Evolutionary conservation across 2,888 invertebrate species (phyloP), one percentile per base, ranked within the genome.

Genomic region (Caenorhabditis sp.): DNA sequence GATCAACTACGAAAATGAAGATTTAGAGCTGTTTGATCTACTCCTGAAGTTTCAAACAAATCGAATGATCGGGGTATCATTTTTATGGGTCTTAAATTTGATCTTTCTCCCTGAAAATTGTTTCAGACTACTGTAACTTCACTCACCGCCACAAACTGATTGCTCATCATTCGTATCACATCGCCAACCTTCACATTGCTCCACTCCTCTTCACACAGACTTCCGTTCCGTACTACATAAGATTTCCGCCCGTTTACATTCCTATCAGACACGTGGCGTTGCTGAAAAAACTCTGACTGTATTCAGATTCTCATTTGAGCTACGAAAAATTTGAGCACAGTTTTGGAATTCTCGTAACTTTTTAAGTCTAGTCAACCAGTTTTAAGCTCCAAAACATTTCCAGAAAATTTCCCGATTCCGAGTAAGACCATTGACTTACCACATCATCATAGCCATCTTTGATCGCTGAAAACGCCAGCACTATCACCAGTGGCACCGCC

Each of bases 381-480:
- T n/a, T n/a, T n/a, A n/a, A n/a, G n/a, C n/a, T n/a, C n/a, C n/a
- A n/a, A n/a, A n/a, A n/a, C n/a, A n/a, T n/a, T n/a, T n/a, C n/a
- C 31, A 41, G 1, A 63, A 24, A 38, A 38, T 35, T 35, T 35
- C 8, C 31, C 4, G 8, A 38, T 38, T 38, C 12, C 38, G 12
- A 38, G 12, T 6, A 31, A 31, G 16, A 38, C n/a, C n/a, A n/a
- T n/a, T n/a, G 61, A 85, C 88, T 87, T 31, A 98, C 98, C 94
- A 96, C 96, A 93, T 98, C 98, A 94, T 98, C 98, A 93, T 97
- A 97, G 91, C 97, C 97, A 95, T 98, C 98, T 94, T 98, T 98
- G 92, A 97, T 95, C 91, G 97, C 98, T 91, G 97, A 97, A 92
- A 98, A 95, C 73, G 95, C 95, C 86, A 98, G 94, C 91, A 98